Evolutionary conservation across 1,140 invertebrate species (phyloP).

Genomic region (Octopus sinensis): DNA sequence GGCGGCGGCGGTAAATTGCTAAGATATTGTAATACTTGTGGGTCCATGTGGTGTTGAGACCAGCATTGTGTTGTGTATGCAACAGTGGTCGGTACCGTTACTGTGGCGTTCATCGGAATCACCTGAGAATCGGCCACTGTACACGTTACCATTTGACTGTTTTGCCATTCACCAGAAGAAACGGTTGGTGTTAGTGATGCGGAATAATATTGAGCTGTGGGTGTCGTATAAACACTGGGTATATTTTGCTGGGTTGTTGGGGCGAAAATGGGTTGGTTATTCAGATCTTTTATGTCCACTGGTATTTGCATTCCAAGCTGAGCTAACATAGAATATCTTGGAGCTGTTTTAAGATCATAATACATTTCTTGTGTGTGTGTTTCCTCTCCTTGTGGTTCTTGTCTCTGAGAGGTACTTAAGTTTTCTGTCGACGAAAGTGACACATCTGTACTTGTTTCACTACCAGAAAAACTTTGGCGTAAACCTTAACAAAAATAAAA

Average conservation of each 20-base stretch:
- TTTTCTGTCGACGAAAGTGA: conserved; percentile 83
- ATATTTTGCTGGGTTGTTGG: conserved; percentile 19
- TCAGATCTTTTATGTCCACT: conserved; percentile 9
- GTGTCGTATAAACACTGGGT: conserved; percentile 26
- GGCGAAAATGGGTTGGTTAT: conserved; percentile 3
- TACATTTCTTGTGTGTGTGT: conserved; percentile 37
- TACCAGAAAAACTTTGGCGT: conserved; percentile 64
- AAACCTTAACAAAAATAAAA: conserved; percentile 32
- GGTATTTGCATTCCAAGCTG: conserved; percentile 53
- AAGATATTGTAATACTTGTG: conserved; percentile 30
- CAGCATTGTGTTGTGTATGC: neutral
- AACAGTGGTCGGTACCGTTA: conserved; percentile 10
- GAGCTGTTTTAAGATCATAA: conserved; percentile 59
- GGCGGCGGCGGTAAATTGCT: conserved; percentile 46
- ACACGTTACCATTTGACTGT: neutral
- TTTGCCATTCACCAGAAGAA: neutral
- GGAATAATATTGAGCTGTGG: conserved; percentile 22
- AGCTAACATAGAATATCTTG: conserved; percentile 60
- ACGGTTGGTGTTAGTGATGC: conserved; percentile 24
- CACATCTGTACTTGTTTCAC: conserved; percentile 76
- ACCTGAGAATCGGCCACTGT: neutral
- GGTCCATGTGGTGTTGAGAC: neutral
- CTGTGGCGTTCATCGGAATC: conserved; percentile 13
- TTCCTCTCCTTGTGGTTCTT: conserved; percentile 90
- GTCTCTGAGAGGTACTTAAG: conserved; percentile 80